phyloP scores from a whole-genome alignment of 2,797 vertebrate genomes.

The Apodemus agrarius region DNA sequence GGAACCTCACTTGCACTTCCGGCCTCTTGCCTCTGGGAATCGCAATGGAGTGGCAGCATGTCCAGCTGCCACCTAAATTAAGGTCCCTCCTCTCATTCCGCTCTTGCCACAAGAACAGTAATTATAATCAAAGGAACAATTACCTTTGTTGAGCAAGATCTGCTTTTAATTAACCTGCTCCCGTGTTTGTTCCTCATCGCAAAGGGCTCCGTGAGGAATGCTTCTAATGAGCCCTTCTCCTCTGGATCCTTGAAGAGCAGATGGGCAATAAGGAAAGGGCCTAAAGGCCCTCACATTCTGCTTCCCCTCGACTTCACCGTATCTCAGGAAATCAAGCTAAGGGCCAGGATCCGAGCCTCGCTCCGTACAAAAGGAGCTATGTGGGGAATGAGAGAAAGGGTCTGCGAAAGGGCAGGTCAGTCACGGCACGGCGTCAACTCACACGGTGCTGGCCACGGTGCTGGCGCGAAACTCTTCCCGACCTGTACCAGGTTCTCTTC shows the following conservation, averaged over 20 bases:
- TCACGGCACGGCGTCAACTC: background rate
- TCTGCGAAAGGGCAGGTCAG: background rate
- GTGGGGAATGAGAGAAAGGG: background rate
- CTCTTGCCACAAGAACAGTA: constrained; percentile 58
- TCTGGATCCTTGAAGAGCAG: background rate
- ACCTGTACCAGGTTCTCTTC: background rate
- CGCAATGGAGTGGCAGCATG: background rate
- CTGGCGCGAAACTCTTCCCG: background rate
- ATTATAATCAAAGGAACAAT: constrained; percentile 69
- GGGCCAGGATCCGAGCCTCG: background rate
- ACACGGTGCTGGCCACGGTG: too few relatives aligned
- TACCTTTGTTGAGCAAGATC: constrained; percentile 66
- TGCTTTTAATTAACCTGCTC: constrained; percentile 66
- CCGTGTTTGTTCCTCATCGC: constrained; percentile 28
- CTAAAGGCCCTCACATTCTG: background rate
- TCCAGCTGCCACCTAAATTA: constrained; percentile 57
- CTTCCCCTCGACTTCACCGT: background rate
- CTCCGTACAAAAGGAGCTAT: background rate
- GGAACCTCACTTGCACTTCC: background rate
- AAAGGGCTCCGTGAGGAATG: background rate
- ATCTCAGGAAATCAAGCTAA: background rate
- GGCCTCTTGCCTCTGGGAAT: constrained; percentile 13
- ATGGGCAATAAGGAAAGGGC: background rate
- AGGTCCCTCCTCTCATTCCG: constrained; percentile 37
- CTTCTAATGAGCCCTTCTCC: background rate